These are phyloP conservation scores for Antheraea pernyi DNA, from an alignment of 1,140 invertebrate species.

Conservation along the genomic window DNA sequence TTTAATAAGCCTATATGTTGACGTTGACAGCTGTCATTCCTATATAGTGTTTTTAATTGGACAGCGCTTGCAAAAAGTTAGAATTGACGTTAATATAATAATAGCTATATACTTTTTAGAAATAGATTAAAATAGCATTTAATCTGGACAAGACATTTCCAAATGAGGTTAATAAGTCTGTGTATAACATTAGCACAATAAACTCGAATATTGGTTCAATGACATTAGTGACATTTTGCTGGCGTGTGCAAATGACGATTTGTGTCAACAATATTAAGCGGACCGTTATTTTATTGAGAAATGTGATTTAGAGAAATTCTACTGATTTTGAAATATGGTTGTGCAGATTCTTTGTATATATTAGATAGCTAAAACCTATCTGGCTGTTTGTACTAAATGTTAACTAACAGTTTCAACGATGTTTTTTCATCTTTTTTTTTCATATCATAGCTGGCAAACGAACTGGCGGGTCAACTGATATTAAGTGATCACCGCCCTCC, in stretches of 20 bases:
- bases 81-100: neutral
- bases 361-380: too few species aligned
- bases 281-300: conserved; percentile 6
- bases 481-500: too few species aligned
- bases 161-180: conserved; percentile 11
- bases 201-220: conserved; percentile 4
- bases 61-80: too few species aligned
- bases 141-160: conserved; percentile 6
- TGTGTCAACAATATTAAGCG: conserved; percentile 8
- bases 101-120: conserved; percentile 1
- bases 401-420: too few species aligned
- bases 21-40: too few species aligned
- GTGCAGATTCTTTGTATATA: neutral
- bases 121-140: conserved; percentile 1
- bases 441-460: too few species aligned
- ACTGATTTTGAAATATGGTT: neutral
- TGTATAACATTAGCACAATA: conserved; percentile 10
- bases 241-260: conserved; percentile 4
- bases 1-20: too few species aligned
- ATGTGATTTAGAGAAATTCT: neutral
- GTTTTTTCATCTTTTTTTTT: too few species aligned
- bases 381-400: too few species aligned
- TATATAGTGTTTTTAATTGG: too few species aligned
- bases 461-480: too few species aligned
- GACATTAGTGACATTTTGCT: conserved; percentile 1